These are phyloP conservation scores for Cecidostiba fungosa DNA, from an alignment of 2,888 invertebrate species.

Conservation along the genomic window DNA sequence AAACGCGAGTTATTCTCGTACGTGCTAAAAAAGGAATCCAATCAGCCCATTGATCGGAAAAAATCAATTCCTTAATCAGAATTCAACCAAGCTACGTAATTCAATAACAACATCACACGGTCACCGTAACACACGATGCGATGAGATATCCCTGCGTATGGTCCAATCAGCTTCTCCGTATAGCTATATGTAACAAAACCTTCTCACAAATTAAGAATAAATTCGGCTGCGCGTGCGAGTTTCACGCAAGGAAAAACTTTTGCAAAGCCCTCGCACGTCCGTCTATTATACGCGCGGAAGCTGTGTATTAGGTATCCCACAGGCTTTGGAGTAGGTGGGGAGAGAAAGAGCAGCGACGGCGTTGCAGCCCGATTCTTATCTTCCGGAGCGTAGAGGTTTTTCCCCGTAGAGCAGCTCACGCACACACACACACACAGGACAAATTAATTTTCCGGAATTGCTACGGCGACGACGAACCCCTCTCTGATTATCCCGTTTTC, in stretches of 20 bases:
- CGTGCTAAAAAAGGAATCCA: neutral
- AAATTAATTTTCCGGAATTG: slow-evolving; percentile 43
- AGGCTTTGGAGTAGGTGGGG: neutral
- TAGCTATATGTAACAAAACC: neutral
- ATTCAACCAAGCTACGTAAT: neutral
- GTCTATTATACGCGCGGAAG: too few relatives aligned
- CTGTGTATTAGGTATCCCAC: slow-evolving; percentile 12
- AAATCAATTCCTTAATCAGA: neutral
- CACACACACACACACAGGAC: neutral
- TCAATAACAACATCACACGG: neutral
- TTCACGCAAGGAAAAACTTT: neutral
- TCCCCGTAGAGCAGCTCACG: neutral
- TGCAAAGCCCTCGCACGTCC: slow-evolving; percentile 4
- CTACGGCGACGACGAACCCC: slow-evolving; percentile 1
- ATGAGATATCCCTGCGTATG: neutral
- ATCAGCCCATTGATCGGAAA: neutral
- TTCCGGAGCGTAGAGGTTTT: neutral
- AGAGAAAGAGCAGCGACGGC: neutral
- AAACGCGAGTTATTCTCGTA: neutral
- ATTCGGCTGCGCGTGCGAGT: neutral
- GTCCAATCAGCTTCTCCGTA: neutral
- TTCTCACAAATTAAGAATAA: neutral
- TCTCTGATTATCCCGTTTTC: slow-evolving; percentile 47
- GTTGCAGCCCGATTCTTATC: neutral
- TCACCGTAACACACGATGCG: neutral